phyloP scores from a whole-genome alignment of 2,113 vertebrate genomes.

The Hippoglossus stenolepis region DNA sequence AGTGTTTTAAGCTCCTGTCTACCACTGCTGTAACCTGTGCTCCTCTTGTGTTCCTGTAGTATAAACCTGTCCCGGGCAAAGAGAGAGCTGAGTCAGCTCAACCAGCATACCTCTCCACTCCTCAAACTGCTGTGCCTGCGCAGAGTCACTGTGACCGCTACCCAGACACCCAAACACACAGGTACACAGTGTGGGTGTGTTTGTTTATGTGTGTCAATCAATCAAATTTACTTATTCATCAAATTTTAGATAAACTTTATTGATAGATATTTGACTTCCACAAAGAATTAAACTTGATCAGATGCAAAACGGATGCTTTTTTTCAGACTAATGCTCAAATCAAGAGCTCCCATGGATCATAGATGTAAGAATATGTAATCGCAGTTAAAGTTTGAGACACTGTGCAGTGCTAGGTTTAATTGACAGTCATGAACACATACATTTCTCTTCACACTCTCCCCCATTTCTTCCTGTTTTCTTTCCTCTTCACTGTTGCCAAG shows the following conservation, averaged over 20 bases:
- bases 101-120: conserved; percentile 91
- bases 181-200: conserved; percentile 74
- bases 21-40: background rate
- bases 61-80: conserved; percentile 95
- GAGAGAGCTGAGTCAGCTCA: conserved; percentile 91
- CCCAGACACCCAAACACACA: conserved; percentile 88
- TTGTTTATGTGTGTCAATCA: background rate
- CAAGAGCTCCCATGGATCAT: too few species aligned
- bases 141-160: conserved; percentile 89
- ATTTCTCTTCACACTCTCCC: too few species aligned
- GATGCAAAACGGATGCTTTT: too few species aligned
- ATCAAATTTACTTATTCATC: too few species aligned
- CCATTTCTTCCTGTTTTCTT: too few species aligned
- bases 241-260: background rate
- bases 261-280: background rate
- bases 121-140: conserved; percentile 93
- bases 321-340: too few species aligned
- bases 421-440: too few species aligned
- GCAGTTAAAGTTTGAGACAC: background rate
- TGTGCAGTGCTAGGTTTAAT: background rate
- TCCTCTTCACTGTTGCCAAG: too few species aligned
- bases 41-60: conserved; percentile 70
- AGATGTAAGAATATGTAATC: background rate
- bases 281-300: too few species aligned
- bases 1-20: background rate